phyloP scores from a whole-genome alignment of 1,140 invertebrate species.

The Panulirus ornatus region DNA sequence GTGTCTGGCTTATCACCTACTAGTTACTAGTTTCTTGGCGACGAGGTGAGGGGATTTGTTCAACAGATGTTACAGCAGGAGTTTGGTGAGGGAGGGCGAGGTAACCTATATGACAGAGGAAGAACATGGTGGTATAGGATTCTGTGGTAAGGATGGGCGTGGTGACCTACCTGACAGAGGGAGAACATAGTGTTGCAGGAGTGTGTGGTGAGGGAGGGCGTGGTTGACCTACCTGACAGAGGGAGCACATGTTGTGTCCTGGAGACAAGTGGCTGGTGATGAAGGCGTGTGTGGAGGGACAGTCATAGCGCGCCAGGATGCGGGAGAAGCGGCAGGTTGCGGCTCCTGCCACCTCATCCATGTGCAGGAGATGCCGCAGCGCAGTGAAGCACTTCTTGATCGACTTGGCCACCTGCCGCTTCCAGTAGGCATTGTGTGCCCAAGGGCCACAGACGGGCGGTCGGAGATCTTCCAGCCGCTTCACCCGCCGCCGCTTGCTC shows the following conservation, averaged over 20 bases:
- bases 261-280: constrained; percentile 22
- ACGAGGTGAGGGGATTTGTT: too few relatives aligned
- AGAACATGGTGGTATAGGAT: too few relatives aligned
- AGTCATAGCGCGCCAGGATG: constrained; percentile 54
- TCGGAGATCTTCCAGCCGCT: constrained; percentile 27
- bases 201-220: too few relatives aligned
- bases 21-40: too few relatives aligned
- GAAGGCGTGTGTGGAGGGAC: constrained; percentile 31
- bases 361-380: constrained; percentile 56
- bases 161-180: background rate
- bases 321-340: constrained; percentile 35
- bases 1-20: too few relatives aligned
- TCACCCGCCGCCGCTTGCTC: background rate
- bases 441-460: constrained; percentile 37
- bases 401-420: constrained; percentile 35
- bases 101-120: too few relatives aligned
- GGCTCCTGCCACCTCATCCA: constrained; percentile 51
- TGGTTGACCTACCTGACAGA: constrained; percentile 38
- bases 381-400: constrained; percentile 17
- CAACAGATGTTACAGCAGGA: too few relatives aligned
- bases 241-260: constrained; percentile 38
- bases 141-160: background rate
- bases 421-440: constrained; percentile 29
- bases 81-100: too few relatives aligned
- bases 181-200: background rate